These are phyloP conservation scores for Dipodomys merriami DNA, from an alignment of 2,113 vertebrate genomes.

Conservation along the genomic window DNA sequence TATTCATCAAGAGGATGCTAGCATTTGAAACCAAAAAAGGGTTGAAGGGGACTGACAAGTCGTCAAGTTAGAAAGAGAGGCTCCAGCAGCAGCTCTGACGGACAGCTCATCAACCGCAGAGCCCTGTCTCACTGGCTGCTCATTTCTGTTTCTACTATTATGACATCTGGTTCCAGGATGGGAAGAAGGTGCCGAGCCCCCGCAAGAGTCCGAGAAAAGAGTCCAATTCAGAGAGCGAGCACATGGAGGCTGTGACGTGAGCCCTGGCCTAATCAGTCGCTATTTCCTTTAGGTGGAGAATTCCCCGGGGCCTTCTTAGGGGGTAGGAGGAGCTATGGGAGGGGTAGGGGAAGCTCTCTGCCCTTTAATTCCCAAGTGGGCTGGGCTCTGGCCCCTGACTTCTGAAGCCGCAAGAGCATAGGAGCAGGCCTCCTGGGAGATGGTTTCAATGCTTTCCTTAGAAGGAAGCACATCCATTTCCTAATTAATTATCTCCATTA, in stretches of 20 bases:
- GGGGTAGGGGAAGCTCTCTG: background rate
- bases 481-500: slow-evolving; percentile 83
- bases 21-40: background rate
- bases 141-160: background rate
- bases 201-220: background rate
- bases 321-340: background rate
- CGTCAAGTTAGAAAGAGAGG: background rate
- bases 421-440: slow-evolving; percentile 55
- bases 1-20: background rate
- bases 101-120: background rate
- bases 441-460: slow-evolving; percentile 63
- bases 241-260: background rate
- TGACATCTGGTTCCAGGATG: background rate
- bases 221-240: background rate
- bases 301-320: background rate
- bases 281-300: background rate
- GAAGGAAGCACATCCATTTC: slow-evolving; percentile 66
- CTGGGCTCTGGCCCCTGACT: background rate
- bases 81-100: background rate
- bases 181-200: background rate
- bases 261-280: background rate
- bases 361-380: background rate
- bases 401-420: slow-evolving; percentile 2
- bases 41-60: accelerated
- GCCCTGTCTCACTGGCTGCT: background rate